phyloP scores from a whole-genome alignment of 2,888 invertebrate genomes.

The Acanthococcus lagerstroemiae region DNA sequence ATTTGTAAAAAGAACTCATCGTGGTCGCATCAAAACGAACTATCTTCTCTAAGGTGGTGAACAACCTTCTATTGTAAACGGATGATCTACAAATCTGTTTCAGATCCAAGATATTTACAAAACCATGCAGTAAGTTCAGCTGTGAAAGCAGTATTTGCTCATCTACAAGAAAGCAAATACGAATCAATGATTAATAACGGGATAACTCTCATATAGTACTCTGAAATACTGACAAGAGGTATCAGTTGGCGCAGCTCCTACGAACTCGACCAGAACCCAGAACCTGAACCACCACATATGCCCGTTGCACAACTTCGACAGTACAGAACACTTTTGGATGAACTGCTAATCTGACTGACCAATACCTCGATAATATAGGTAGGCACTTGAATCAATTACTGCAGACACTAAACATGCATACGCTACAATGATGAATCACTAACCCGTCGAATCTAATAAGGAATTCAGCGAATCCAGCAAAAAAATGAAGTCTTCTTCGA shows the following conservation, averaged over 20 bases:
- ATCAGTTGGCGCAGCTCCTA: no score
- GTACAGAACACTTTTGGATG: no score
- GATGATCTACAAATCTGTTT: slow-evolving; percentile 4
- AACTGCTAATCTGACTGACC: no score
- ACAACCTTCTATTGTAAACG: not conserved
- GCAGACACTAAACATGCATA: no score
- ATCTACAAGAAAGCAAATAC: not conserved
- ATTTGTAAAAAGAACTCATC: slow-evolving; percentile 1
- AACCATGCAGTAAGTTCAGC: slow-evolving; percentile 16
- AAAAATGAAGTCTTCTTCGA: slow-evolving; percentile 49
- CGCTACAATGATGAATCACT: no score
- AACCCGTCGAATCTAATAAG: slow-evolving; percentile 4
- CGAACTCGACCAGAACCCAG: no score
- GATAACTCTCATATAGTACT: no score
- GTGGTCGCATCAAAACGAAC: slow-evolving; percentile 14
- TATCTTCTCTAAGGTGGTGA: not conserved
- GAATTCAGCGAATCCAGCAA: slow-evolving; percentile 1
- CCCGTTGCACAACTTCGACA: not conserved
- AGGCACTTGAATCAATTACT: no score
- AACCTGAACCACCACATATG: not conserved
- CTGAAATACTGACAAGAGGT: no score
- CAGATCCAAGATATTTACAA: slow-evolving; percentile 3
- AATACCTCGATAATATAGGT: no score
- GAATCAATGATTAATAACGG: not conserved
- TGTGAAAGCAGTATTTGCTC: slow-evolving; percentile 12